Conservation (phyloP, 1,140 invertebrate species). For the Bathynomus jamesi region DNA sequence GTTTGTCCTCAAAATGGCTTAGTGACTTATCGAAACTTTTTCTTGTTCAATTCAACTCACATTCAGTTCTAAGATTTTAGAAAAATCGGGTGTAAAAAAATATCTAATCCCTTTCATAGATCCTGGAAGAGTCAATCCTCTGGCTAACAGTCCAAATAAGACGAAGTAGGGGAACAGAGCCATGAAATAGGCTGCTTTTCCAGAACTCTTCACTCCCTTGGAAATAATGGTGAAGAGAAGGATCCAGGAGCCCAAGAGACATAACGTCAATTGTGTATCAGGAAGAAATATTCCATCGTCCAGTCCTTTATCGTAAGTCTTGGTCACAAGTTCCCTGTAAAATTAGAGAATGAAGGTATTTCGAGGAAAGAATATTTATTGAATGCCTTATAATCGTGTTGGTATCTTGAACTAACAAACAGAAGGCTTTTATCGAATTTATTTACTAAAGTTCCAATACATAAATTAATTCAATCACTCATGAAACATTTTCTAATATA, state of each 20-base stretch:
- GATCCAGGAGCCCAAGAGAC: not conserved
- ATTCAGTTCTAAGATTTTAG: not conserved
- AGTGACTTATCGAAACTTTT: too few species aligned
- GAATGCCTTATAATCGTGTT: too few species aligned
- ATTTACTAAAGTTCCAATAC: too few species aligned
- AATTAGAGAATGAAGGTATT: too few species aligned
- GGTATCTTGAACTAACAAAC: too few species aligned
- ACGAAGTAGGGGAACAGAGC: conserved; percentile 4
- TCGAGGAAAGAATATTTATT: too few species aligned
- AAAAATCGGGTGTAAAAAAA: not conserved
- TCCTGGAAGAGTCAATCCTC: not conserved
- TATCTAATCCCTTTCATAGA: not conserved
- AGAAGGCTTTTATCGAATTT: too few species aligned
- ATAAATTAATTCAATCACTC: too few species aligned
- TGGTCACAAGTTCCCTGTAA: not conserved
- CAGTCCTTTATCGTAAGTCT: not conserved
- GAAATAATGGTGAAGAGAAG: conserved; percentile 46
- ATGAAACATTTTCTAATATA: too few species aligned
- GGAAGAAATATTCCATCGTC: not conserved
- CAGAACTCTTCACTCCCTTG: conserved; percentile 31
- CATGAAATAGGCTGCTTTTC: conserved; percentile 1
- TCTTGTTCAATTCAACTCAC: too few species aligned
- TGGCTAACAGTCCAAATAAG: not conserved
- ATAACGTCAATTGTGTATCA: not conserved
- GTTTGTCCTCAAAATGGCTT: too few species aligned